Base-by-base conservation (phyloP, 2,113 vertebrate genomes). In the Beaufortia kweichowensis region DNA sequence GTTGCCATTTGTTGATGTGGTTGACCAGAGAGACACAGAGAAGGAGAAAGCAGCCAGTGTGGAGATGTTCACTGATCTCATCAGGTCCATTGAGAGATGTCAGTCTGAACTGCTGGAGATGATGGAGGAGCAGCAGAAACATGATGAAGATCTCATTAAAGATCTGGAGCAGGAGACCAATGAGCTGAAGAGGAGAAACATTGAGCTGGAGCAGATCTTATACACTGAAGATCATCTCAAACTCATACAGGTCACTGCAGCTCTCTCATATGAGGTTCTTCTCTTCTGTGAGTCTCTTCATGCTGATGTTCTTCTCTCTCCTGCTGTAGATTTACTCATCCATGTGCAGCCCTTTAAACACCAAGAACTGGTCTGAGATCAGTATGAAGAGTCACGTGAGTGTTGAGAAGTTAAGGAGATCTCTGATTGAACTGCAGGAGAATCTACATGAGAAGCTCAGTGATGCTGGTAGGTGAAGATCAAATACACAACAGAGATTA, bases 141-240 rank as follows among this genome's bases (percentile, higher is more conserved):
- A 57, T n/a, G 72, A 67, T 31, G 46, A 79, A 77, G 56, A 28
- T n/a, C n/a, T n/a, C n/a, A n/a, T n/a, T n/a, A n/a, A n/a, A n/a
- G n/a, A n/a, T n/a, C n/a, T n/a, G n/a, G 23, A 79, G 33, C 41
- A 62, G 56, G 81, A 83, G 56, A 80, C 81, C 50, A 19, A n/a
- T 41, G 73, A 72, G 15, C 76, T 84, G 12, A 48, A 33, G 23
- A 72, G 17, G 21, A 72, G 66, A 57, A 26, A 63, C 43, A 50
- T n/a, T 56, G 68, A 81, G 35, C 35, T 84, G 62, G 67, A 84
- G 68, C 43, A 81, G 63, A 56, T 81, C 39, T 78, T 35, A 21
- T 28, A 79, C 24, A 77, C 77, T 66, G 74, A 84, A 6, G 59
- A 81, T 43, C 63, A 79, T 62, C 56, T 84, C 26, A 23, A 74